Percentiles rank a stretch among this genome's conserved stretches.
Conservation (phyloP, 1,140 invertebrate species). For the Heliconius eleuchia region DNA sequence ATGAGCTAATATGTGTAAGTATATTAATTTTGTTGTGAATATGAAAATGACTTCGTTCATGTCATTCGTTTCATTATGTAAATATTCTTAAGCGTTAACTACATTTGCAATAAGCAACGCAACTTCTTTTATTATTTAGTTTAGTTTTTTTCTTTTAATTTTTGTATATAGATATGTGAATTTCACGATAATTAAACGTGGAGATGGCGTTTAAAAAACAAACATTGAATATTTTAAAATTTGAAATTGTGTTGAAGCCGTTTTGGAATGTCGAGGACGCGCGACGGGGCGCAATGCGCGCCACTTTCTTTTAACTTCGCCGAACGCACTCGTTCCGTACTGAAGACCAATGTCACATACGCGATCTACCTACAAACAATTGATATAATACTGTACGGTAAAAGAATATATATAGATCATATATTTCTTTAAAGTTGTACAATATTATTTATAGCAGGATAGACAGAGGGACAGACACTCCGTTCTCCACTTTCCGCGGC, state of each 20-base stretch:
- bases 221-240: slow-evolving; percentile 47
- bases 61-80: not conserved
- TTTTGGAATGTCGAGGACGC: slow-evolving; percentile 51
- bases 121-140: not conserved
- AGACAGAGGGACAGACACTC: too few species aligned
- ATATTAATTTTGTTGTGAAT: not conserved
- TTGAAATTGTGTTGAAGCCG: slow-evolving; percentile 51
- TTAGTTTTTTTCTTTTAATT: not conserved
- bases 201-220: slow-evolving; percentile 28
- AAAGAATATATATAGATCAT: not conserved
- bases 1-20: not conserved
- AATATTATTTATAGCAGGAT: too few species aligned
- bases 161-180: not conserved
- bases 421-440: too few species aligned
- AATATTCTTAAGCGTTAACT: not conserved
- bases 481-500: too few species aligned
- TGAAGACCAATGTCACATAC: slow-evolving; percentile 50
- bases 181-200: not conserved
- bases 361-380: slow-evolving; percentile 13
- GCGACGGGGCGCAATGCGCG: slow-evolving; percentile 56
- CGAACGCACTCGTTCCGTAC: slow-evolving; percentile 40
- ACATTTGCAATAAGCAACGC: not conserved
- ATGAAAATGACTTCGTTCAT: not conserved
- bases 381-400: not conserved
- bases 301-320: slow-evolving; percentile 61